Evolutionary conservation across 1,140 invertebrate species (phyloP), one percentile per base, ranked within the genome.

Genomic region (Hylaeus volcanicus): DNA sequence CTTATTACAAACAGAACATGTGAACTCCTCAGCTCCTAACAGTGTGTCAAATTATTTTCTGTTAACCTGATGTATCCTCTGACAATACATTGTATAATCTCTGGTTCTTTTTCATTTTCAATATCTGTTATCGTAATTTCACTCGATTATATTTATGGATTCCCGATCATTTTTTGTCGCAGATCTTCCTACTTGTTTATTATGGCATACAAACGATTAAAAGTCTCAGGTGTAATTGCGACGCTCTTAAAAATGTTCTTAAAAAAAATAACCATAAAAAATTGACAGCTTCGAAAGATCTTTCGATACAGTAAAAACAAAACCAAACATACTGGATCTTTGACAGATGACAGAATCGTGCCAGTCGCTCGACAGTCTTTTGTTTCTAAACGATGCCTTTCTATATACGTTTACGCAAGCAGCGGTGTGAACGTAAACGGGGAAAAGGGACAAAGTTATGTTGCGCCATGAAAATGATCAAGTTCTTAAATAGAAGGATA

Each of bases 331-430:
- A 5, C 4, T 14, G 1, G 63, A 55, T 45, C 5, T 41, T n/a
- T 73, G 15, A 79, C 77, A 79, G 43, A 26, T 72, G 74, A 78
- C 5, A 66, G n/a, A 58, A 37, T n/a, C 9, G 1, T 12, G 4
- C 9, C 14, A 9, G 37, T 69, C 3, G 5, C 5, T n/a, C 48
- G 15, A 60, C 56, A 45, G 12, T 60, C 58, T 65, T 85, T 86
- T 86, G 83, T 85, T 85, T 78, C 70, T 79, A 85, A 82, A 82
- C 79, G 85, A 78, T 61, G 15, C 45, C 8, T 60, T 65, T 5
- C 12, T 26, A 26, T 26, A 26, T 6, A 68, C 12, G 8, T 14
- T 37, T 37, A 11, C 3, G 5, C 37, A 3, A 51, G 3, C 37
- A 26, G 12, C 0, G 43, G 43, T 5, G 43, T 26, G 26, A 26